Percentiles rank a stretch among this genome's conserved stretches.
Evolutionary conservation across 2,888 invertebrate species (phyloP).

Genomic region (Meta bourneti): DNA sequence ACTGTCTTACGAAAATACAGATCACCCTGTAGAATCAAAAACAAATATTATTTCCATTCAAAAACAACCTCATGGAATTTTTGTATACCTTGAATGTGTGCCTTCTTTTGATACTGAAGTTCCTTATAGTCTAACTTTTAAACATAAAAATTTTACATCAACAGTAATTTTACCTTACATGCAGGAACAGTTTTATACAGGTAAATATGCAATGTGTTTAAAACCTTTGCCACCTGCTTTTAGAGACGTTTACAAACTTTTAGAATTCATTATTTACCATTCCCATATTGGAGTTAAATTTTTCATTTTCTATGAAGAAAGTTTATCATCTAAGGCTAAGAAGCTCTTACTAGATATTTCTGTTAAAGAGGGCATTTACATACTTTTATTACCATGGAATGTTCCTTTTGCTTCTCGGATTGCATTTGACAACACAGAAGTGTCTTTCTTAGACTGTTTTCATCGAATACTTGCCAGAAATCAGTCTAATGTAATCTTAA

Average conservation of each 20-base stretch:
- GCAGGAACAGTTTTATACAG: constrained; percentile 1
- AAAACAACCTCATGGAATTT: background rate
- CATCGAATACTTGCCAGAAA: constrained; percentile 35
- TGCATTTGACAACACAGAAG: constrained; percentile 10
- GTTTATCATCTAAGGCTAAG: constrained; percentile 23
- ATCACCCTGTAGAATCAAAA: background rate
- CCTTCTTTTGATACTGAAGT: constrained; percentile 12
- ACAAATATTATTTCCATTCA: constrained; percentile 10
- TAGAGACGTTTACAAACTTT: constrained; percentile 25
- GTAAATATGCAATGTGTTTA: constrained; percentile 36
- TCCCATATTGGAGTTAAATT: constrained; percentile 44
- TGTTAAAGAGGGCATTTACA: constrained; percentile 16
- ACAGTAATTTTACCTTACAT: constrained; percentile 27
- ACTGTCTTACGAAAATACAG: constrained; percentile 24
- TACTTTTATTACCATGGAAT: constrained; percentile 54
- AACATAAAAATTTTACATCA: constrained; percentile 19
- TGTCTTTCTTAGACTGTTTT: constrained; percentile 47
- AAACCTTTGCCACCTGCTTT: constrained; percentile 28
- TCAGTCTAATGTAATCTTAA: constrained; percentile 19
- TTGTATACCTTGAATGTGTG: constrained; percentile 16
- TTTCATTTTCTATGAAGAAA: constrained; percentile 59
- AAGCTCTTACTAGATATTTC: constrained; percentile 39
- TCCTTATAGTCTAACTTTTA: constrained; percentile 42
- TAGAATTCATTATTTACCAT: constrained; percentile 62
- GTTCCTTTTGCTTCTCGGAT: constrained; percentile 10